phyloP scores from a whole-genome alignment of 2,797 vertebrate genomes.

The Masticophis lateralis region DNA sequence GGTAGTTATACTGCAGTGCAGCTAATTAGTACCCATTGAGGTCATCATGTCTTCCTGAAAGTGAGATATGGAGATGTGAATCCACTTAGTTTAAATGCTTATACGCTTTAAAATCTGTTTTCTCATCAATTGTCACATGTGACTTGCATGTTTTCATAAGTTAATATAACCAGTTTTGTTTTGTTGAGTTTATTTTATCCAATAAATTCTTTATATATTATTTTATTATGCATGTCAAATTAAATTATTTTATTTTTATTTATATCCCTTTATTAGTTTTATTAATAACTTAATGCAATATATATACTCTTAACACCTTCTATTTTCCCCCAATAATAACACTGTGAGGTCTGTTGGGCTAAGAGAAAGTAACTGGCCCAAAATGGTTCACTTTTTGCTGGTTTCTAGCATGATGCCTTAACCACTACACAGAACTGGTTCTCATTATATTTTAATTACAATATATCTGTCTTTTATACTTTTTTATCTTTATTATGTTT shows the following conservation, averaged over 20 bases:
- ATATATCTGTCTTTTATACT: background rate
- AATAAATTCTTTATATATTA: background rate
- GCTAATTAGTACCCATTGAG: background rate
- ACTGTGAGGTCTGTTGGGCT: background rate
- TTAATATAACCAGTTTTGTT: background rate
- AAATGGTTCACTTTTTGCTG: background rate
- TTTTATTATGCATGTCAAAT: background rate
- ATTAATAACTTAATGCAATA: background rate
- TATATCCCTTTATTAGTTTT: background rate
- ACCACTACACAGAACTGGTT: too few species aligned
- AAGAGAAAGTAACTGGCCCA: background rate
- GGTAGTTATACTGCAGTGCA: background rate
- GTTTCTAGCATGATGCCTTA: too few species aligned
- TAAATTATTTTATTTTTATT: background rate
- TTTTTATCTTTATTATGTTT: background rate
- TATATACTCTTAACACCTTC: background rate
- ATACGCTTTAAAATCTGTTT: background rate
- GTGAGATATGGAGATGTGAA: background rate
- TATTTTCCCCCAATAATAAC: background rate
- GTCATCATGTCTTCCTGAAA: background rate
- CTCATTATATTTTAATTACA: too few species aligned
- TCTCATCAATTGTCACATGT: background rate
- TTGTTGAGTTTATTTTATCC: conserved; percentile 23
- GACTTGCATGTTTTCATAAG: background rate
- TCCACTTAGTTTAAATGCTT: background rate